These are phyloP conservation scores for Ceratitis capitata DNA, from an alignment of 1,140 invertebrate genomes.

Conservation along the genomic window DNA sequence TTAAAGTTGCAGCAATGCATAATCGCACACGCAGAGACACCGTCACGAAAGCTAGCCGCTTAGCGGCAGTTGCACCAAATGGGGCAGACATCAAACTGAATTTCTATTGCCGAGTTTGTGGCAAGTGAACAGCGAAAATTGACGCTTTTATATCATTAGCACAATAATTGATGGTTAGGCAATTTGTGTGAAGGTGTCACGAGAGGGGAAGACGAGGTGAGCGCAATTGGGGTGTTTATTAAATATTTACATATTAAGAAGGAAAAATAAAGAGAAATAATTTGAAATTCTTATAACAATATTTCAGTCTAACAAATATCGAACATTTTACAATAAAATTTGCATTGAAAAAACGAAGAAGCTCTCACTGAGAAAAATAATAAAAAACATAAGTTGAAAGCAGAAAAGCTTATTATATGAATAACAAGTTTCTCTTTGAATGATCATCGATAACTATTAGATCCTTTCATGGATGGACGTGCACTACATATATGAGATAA, in stretches of 20 bases:
- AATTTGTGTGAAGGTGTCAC: neutral
- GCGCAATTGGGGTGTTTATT: too few species aligned
- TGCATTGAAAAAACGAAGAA: neutral
- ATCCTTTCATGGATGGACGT: too few species aligned
- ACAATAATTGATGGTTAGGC: neutral
- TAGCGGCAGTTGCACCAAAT: neutral
- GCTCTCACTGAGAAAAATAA: too few species aligned
- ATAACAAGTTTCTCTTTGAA: too few species aligned
- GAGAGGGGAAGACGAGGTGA: too few species aligned
- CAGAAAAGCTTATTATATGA: too few species aligned
- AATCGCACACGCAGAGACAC: too few species aligned
- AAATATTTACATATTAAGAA: too few species aligned
- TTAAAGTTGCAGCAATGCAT: neutral
- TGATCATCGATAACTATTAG: too few species aligned
- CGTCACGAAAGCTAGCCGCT: too few species aligned
- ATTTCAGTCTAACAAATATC: neutral
- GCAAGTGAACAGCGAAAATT: neutral
- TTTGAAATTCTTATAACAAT: neutral
- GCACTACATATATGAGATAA: too few species aligned
- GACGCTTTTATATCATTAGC: neutral
- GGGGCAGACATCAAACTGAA: neutral
- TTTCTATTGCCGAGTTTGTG: neutral
- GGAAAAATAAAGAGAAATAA: neutral
- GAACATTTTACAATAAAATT: neutral
- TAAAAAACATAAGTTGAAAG: too few species aligned